Conservation (phyloP, 2,888 invertebrate genomes). For the Sesia apiformis region DNA sequence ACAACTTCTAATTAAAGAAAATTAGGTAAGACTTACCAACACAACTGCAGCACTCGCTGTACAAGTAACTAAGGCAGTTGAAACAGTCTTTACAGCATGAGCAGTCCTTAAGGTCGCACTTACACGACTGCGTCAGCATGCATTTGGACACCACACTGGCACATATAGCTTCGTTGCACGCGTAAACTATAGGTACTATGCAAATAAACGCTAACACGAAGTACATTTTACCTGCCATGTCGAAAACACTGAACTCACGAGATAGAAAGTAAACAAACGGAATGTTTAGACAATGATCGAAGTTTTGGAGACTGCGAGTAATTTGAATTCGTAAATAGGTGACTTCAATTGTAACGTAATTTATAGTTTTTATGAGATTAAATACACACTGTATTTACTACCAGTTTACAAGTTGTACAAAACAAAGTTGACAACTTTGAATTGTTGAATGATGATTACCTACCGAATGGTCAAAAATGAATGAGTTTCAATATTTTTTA, state of each 20-base stretch:
- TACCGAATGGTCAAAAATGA: too few species aligned
- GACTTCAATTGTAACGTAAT: too few species aligned
- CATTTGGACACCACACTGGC: slow-evolving; percentile 97
- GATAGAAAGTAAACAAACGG: background rate
- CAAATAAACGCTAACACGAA: slow-evolving; percentile 33
- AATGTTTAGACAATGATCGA: too few species aligned
- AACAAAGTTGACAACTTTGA: too few species aligned
- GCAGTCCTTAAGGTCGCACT: slow-evolving; percentile 93
- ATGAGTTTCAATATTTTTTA: too few species aligned
- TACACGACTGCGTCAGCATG: slow-evolving; percentile 96
- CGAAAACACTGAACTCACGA: slow-evolving; percentile 2
- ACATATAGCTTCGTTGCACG: slow-evolving; percentile 95
- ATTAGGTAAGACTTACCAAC: slow-evolving; percentile 82
- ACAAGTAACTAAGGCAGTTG: slow-evolving; percentile 90
- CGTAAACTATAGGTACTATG: slow-evolving; percentile 52
- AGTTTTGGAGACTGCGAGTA: too few species aligned
- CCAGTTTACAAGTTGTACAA: too few species aligned
- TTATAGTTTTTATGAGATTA: too few species aligned
- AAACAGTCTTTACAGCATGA: slow-evolving; percentile 97
- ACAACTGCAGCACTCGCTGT: slow-evolving; percentile 96
- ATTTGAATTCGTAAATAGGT: too few species aligned
- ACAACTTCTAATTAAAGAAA: too few species aligned
- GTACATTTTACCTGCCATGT: slow-evolving; percentile 52
- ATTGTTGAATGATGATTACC: too few species aligned
- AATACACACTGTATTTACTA: too few species aligned